These are phyloP conservation scores for Linnaemya tessellans DNA, from an alignment of 2,888 invertebrate species.

Conservation along the genomic window DNA sequence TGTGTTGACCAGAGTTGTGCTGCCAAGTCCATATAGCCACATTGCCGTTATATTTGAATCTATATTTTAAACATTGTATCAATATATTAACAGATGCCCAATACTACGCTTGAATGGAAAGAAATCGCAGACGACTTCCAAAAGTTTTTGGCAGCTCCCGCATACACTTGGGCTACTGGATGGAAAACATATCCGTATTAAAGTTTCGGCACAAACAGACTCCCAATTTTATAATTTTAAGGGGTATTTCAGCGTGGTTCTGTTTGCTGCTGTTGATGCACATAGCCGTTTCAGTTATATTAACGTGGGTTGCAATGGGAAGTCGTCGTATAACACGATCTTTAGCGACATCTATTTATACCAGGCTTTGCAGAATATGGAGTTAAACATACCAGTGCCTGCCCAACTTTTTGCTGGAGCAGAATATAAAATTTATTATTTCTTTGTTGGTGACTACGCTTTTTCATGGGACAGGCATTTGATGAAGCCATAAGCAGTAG, in stretches of 20 bases:
- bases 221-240: conserved; percentile 54
- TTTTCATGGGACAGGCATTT: conserved; percentile 23
- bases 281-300: conserved; percentile 17
- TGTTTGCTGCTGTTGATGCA: too few species aligned
- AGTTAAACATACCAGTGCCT: conserved; percentile 13
- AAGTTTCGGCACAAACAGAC: conserved; percentile 26
- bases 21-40: too few species aligned
- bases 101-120: too few species aligned
- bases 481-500: conserved; percentile 30
- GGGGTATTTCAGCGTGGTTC: conserved; percentile 46
- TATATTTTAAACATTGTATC: too few species aligned
- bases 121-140: too few species aligned
- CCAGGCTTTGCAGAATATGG: not conserved
- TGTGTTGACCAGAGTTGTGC: too few species aligned
- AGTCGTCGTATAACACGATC: not conserved
- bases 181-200: conserved; percentile 56
- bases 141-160: not conserved
- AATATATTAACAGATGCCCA: too few species aligned
- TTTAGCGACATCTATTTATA: conserved; percentile 6
- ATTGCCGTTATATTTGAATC: too few species aligned
- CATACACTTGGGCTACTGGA: conserved; percentile 32
- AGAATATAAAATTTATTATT: conserved; percentile 31
- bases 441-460: conserved; percentile 41
- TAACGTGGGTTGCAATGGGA: too few species aligned
- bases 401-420: not conserved